These are phyloP conservation scores for Epicampocera succincta DNA, from an alignment of 2,888 invertebrate genomes.

Conservation along the genomic window DNA sequence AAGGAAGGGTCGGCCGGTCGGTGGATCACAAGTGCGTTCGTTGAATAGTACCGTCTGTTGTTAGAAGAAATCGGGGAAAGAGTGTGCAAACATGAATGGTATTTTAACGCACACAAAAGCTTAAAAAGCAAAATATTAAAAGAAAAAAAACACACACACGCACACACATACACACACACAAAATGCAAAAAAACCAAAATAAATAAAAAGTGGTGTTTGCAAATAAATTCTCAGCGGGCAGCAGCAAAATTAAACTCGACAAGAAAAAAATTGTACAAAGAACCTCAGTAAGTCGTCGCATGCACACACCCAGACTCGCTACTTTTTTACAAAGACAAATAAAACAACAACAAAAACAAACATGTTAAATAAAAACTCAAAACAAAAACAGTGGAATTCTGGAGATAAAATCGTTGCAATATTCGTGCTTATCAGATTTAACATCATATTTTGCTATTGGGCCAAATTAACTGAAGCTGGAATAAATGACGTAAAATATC, in stretches of 20 bases:
- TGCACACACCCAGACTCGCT: constrained; percentile 42
- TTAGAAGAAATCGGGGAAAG: constrained; percentile 21
- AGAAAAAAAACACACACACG: constrained; percentile 26
- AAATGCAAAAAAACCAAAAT: constrained; percentile 45
- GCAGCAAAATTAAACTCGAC: constrained; percentile 44
- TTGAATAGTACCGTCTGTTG: constrained; percentile 36
- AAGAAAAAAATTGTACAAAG: constrained; percentile 38
- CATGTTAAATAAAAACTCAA: constrained; percentile 24
- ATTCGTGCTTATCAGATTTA: constrained; percentile 12
- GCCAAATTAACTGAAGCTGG: constrained; percentile 32
- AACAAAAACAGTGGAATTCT: constrained; percentile 51
- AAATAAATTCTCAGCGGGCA: constrained; percentile 64
- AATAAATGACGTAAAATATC: background rate
- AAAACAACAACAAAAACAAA: constrained; percentile 36
- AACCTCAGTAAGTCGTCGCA: constrained; percentile 45
- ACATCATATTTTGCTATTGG: constrained; percentile 24
- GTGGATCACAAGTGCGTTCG: constrained; percentile 42
- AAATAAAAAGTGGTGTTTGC: constrained; percentile 56
- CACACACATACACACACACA: no score
- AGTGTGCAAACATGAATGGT: constrained; percentile 36
- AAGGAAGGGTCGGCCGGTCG: constrained; percentile 61
- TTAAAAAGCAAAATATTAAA: constrained; percentile 49
- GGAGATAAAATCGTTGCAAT: constrained; percentile 42
- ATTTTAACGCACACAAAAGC: constrained; percentile 55
- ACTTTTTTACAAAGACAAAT: constrained; percentile 8